These are phyloP conservation scores for Danio albolineatus DNA, from an alignment of 2,797 vertebrate species.

Conservation along the genomic window DNA sequence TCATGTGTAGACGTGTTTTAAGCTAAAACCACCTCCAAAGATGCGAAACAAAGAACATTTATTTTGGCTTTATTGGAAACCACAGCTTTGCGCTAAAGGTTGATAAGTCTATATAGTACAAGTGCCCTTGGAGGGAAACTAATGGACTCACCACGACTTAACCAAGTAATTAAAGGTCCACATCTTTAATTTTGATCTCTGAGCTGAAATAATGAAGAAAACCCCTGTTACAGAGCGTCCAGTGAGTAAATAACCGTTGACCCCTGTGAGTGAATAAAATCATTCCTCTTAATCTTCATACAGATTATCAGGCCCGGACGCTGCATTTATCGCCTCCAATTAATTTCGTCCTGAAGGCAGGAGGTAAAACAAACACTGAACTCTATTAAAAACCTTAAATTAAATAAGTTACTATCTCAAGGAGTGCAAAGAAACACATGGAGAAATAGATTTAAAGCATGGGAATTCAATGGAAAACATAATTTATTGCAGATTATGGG, in stretches of 20 bases:
- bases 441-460: conserved; percentile 36
- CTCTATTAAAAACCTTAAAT: conserved; percentile 42
- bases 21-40: background rate
- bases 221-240: conserved; percentile 19
- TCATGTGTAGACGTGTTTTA: background rate
- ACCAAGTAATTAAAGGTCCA: conserved; percentile 41
- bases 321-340: conserved; percentile 58
- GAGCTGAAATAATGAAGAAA: conserved; percentile 34
- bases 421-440: background rate
- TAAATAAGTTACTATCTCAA: conserved; percentile 26
- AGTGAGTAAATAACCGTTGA: conserved; percentile 50
- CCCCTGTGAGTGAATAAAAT: conserved; percentile 52
- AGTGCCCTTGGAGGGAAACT: background rate
- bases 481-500: background rate
- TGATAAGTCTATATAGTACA: background rate
- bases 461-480: conserved; percentile 20
- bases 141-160: conserved; percentile 28
- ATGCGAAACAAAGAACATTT: background rate
- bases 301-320: conserved; percentile 56
- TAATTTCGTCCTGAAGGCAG: conserved; percentile 50
- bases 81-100: background rate
- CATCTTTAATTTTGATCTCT: conserved; percentile 57
- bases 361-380: conserved; percentile 42
- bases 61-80: background rate
- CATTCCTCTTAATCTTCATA: conserved; percentile 61